phyloP scores from a whole-genome alignment of 2,888 invertebrate genomes.

The Tenthredo scrophulariae region DNA sequence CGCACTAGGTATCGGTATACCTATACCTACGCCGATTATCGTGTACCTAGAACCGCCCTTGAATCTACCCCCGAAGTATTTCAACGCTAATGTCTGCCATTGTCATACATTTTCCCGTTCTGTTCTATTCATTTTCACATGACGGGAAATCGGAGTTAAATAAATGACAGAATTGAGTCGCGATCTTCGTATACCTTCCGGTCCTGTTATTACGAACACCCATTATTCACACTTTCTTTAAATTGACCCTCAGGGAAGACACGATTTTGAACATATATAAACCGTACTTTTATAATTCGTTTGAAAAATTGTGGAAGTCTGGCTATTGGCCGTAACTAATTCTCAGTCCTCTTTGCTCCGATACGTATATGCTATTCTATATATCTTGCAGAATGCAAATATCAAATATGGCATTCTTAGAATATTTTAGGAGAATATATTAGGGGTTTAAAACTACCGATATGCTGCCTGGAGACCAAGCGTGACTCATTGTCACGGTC shows the following conservation, averaged over 20 bases:
- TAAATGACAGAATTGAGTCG: neutral
- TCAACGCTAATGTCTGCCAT: neutral
- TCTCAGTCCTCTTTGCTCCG: neutral
- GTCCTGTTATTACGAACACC: neutral
- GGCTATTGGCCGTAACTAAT: neutral
- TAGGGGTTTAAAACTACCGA: neutral
- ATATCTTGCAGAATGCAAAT: neutral
- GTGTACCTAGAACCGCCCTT: neutral
- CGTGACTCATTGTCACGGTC: neutral
- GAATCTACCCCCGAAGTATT: neutral
- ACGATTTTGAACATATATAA: neutral
- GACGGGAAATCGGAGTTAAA: neutral
- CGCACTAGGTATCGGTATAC: slow-evolving; percentile 6
- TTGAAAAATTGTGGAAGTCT: neutral
- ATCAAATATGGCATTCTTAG: neutral
- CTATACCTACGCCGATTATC: neutral
- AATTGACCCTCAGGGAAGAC: neutral
- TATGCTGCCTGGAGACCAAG: neutral
- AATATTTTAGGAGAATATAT: neutral
- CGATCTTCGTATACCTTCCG: neutral
- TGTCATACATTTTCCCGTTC: neutral
- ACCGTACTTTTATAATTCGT: neutral
- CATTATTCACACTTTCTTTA: neutral
- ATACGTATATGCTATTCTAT: neutral
- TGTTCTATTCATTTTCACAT: neutral